Evolutionary conservation across 2,888 invertebrate genomes (phyloP), one percentile per base, ranked within the genome.

Genomic region (Allacma fusca): DNA sequence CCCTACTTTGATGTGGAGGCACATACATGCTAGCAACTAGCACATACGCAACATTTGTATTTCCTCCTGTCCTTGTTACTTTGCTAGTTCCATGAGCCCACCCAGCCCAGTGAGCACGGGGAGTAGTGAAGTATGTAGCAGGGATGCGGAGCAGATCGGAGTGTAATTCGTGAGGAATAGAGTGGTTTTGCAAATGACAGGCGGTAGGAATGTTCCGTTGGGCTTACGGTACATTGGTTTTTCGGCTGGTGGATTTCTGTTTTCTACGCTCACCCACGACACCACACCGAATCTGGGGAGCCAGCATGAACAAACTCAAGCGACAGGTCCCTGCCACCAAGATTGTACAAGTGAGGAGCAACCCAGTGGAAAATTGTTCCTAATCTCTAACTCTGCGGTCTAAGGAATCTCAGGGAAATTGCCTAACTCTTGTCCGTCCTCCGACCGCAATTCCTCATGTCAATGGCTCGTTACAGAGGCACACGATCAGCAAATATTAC

Each of bases 101-200:
- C 62, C 12, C 62, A 62, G n/a, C 24, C 23, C 34, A 34, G 34
- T 26, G 34, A 19, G n/a, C 16, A 34, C 34, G 34, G 34, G 34
- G 4, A 34, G 34, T 34, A 34, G 34, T 34, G 9, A 34, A 34
- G 34, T 34, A 9, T 34, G 34, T 34, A 34, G 34, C 34, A 76
- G 78, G 73, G 77, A 82, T 76, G 79, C 79, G 80, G 78, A 68
- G 79, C 75, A 80, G 80, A 81, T 83, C 79, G 81, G 82, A 80
- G 80, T 80, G 82, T 80, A 81, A 83, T 80, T 83, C 81, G 82
- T 83, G 82, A 82, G 81, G 82, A 82, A 80, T 80, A 79, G 81
- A 80, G 81, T 80, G 81, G 78, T 81, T 79, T 84, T 84, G 84
- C 83, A 84, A 84, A 84, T 84, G 84, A 84, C 84, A 84, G 83